Percentiles rank a stretch among this genome's conserved stretches.
These are phyloP conservation scores for Odontothrips loti DNA, from an alignment of 2,888 invertebrate species.

Conservation along the genomic window DNA sequence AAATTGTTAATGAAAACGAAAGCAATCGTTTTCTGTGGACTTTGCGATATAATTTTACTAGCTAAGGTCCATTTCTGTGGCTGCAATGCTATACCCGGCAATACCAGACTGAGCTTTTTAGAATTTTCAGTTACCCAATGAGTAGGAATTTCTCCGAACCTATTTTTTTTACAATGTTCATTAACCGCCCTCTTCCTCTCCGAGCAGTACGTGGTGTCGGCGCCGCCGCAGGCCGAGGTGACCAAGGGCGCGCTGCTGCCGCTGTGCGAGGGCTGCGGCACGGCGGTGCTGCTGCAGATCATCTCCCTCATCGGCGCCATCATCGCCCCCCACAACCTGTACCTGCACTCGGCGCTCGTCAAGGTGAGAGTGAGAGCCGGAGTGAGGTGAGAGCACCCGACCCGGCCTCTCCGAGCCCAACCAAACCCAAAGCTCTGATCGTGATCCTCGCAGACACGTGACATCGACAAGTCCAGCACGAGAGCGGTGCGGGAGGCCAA, in stretches of 20 bases:
- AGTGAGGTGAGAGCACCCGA: no score
- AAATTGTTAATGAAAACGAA: no score
- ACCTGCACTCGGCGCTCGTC: constrained; percentile 82
- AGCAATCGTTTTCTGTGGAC: no score
- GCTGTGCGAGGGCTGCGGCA: constrained; percentile 67
- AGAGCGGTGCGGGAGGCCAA: constrained; percentile 74
- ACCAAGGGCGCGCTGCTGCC: constrained; percentile 74
- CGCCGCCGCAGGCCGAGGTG: constrained; percentile 64
- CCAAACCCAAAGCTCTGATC: neutral
- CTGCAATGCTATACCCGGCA: no score
- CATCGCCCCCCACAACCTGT: constrained; percentile 89
- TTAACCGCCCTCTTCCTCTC: neutral
- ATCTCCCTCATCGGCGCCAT: constrained; percentile 80
- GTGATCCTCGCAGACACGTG: constrained; percentile 60
- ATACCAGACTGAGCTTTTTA: no score
- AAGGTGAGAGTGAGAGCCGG: constrained; percentile 60
- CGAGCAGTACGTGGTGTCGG: constrained; percentile 62
- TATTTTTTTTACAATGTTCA: no score
- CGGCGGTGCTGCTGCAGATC: constrained; percentile 62
- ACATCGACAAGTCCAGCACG: constrained; percentile 66
- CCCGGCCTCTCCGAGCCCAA: no score
- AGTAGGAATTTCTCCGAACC: no score
- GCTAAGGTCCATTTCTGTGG: no score
- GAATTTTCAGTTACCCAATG: no score
- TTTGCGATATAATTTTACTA: no score